Evolutionary conservation across 1,140 invertebrate species (phyloP).

Genomic region (Dendroctonus ponderosae): DNA sequence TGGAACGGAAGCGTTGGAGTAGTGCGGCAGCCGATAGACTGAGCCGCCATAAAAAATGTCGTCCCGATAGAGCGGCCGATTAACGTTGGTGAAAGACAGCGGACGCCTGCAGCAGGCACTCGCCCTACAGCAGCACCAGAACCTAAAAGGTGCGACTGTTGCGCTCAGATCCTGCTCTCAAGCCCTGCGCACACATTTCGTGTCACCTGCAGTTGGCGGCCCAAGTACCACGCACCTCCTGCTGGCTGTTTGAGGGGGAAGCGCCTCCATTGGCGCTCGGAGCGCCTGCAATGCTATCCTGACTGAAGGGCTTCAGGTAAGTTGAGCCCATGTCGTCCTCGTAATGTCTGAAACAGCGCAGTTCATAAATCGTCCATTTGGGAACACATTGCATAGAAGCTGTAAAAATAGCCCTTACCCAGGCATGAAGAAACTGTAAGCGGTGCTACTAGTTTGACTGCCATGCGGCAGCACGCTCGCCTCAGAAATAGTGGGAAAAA

Average conservation of each 20-base stretch:
- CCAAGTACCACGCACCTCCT: no score
- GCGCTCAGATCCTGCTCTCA: no score
- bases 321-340: neutral
- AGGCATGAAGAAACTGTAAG: no score
- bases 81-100: slow-evolving; percentile 29
- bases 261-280: no score
- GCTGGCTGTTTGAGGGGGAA: no score
- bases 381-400: no score
- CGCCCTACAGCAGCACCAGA: no score
- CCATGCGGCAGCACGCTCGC: slow-evolving; percentile 1
- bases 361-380: neutral
- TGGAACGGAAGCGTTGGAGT: slow-evolving; percentile 50
- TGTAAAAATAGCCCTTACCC: no score
- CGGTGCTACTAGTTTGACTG: neutral
- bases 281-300: neutral
- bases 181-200: no score
- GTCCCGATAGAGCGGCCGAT: slow-evolving; percentile 76
- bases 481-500: slow-evolving; percentile 32
- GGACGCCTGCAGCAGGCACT: neutral
- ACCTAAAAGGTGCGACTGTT: no score
- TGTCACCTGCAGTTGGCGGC: no score
- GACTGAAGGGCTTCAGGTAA: neutral
- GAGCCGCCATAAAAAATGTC: slow-evolving; percentile 88
- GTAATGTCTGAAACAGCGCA: neutral
- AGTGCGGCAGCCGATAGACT: slow-evolving; percentile 73